Evolutionary conservation across 2,888 invertebrate genomes (phyloP).

Genomic region (Mylabris sibirica): DNA sequence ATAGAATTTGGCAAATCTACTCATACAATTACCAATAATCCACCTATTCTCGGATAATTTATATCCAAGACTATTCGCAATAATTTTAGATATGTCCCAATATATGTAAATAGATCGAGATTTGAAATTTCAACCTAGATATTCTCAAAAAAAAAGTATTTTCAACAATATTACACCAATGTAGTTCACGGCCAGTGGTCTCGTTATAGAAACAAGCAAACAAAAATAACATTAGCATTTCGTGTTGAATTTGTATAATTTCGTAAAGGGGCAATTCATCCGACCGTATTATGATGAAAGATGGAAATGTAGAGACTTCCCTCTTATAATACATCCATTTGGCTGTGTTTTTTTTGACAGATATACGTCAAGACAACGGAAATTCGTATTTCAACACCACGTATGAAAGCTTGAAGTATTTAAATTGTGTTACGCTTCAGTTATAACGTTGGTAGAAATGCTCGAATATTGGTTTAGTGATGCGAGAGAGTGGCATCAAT

Average conservation of each 20-base stretch:
- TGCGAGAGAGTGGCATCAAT: background rate
- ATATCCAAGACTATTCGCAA: background rate
- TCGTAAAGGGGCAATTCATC: background rate
- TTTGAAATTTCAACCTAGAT: conserved; percentile 4
- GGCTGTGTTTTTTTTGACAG: background rate
- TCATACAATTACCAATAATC: too few relatives aligned
- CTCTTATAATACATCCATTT: background rate
- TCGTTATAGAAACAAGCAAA: conserved; percentile 14
- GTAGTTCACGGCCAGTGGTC: conserved; percentile 14
- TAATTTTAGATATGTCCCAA: background rate
- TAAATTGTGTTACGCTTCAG: conserved; percentile 19
- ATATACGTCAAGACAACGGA: conserved; percentile 16
- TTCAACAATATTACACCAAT: background rate
- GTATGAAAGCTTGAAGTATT: conserved; percentile 12
- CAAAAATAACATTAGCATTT: conserved; percentile 16
- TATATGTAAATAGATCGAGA: background rate
- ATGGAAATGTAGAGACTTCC: background rate
- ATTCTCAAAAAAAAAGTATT: background rate
- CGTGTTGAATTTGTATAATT: conserved; percentile 15
- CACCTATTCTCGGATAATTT: background rate
- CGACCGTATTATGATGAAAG: background rate
- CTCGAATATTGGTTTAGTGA: conserved; percentile 15
- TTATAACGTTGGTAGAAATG: conserved; percentile 16
- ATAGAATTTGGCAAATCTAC: too few relatives aligned
- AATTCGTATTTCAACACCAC: conserved; percentile 19